Conservation (phyloP, 2,113 vertebrate genomes). For the Eonycteris spelaea region DNA sequence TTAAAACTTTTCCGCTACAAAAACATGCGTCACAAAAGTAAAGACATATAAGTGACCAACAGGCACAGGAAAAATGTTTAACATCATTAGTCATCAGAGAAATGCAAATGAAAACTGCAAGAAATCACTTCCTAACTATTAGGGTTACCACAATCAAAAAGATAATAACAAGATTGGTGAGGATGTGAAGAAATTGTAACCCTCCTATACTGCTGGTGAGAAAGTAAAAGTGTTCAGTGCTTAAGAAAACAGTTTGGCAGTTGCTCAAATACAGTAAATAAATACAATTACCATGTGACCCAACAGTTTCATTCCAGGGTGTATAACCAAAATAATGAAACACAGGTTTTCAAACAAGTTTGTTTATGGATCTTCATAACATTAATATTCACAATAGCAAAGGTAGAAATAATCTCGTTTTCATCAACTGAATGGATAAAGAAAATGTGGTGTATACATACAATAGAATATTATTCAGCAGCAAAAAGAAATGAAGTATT, state of each 20-base stretch:
- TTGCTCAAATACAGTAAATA: neutral
- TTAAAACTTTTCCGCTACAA: neutral
- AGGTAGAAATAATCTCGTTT: neutral
- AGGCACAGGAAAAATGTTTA: neutral
- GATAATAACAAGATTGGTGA: neutral
- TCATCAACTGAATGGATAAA: neutral
- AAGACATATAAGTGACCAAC: neutral
- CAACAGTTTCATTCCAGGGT: neutral
- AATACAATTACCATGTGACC: neutral
- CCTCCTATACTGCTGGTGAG: neutral
- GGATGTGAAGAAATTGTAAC: neutral
- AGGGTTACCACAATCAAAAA: neutral
- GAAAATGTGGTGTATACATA: too few relatives aligned
- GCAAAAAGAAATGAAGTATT: too few relatives aligned
- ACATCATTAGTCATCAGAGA: neutral
- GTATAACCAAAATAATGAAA: neutral
- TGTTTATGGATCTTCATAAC: neutral
- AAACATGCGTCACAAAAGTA: neutral
- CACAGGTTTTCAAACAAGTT: neutral
- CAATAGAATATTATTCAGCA: too few relatives aligned
- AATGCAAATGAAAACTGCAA: neutral
- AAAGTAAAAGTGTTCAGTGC: neutral
- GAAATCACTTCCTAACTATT: neutral
- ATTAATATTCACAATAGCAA: neutral
- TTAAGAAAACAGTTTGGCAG: neutral